Evolutionary conservation across 2,113 vertebrate genomes (phyloP), one percentile per base, ranked within the genome.

Genomic region (Ploceus nigricollis): DNA sequence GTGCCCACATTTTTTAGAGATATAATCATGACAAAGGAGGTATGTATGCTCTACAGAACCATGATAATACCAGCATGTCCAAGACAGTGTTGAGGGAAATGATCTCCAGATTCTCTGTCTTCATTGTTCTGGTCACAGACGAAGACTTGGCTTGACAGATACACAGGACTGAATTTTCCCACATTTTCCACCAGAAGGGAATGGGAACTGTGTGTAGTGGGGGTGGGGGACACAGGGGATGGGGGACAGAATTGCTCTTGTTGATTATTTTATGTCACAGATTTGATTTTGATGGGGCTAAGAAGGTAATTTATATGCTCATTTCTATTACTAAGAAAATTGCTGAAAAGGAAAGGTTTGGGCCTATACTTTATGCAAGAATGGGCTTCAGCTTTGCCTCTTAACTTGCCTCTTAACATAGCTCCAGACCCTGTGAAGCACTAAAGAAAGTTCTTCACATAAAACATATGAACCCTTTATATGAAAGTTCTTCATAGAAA

Each of bases 1-100:
- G 90, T 93, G 78, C 68, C 82, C 64, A 93, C 78, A 90, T 94
- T 95, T 92, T 97, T 95, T 82, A 80, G 79, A 8, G 10, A 73
- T 94, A 88, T 33, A 76, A 93, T 95, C 82, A 95, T 93, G 79
- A 92, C 57, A 86, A 19, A 86, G 72, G 68, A 91, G 50, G 45
- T 73, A 92, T 44, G 58, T 94, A 86, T 93, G 72, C 51, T 96
- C 93, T 90, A 71, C 84, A 94, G 69, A 51, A 50, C 50, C 89
- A 82, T 75, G 91, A 82, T 88, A 93, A 73, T 45, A 88, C 78
- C 64, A 91, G 16, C 44, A 82, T 77, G 68, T 80, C 75, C 60
- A 94, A 83, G 70, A 60, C 51, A 81, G 40, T 40, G 56, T 90
- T 73, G 60, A 64, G 42, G 76, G 64, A 94, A 97, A 94, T 82